A percentile compares a stretch with the other conserved stretches of the same genome.
phyloP scores from a whole-genome alignment of 2,113 vertebrate genomes.

The Hemiscyllium ocellatum region DNA sequence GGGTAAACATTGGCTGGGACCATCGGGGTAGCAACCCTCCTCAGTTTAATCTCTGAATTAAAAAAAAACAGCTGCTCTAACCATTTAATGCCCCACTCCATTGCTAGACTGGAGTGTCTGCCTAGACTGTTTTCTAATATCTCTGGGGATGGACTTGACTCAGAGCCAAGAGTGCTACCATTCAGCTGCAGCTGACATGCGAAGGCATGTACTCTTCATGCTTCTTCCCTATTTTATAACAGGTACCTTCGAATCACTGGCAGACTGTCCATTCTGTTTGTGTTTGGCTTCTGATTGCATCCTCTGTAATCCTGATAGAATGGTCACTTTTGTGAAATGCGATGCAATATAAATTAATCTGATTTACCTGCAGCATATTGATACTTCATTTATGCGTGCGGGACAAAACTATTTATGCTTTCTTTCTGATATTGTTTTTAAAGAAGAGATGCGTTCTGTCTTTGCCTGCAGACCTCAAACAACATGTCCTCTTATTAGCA shows the following conservation, averaged over 20 bases:
- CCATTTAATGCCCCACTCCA: background rate
- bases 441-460: background rate
- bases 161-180: too few relatives aligned
- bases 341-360: background rate
- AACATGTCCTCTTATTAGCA: background rate
- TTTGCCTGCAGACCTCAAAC: background rate
- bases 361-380: background rate
- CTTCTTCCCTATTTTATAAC: background rate
- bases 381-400: background rate
- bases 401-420: background rate
- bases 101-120: background rate
- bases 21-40: background rate
- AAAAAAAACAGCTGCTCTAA: background rate
- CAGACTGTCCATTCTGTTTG: background rate
- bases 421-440: background rate
- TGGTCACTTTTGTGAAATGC: background rate
- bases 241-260: background rate
- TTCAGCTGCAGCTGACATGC: too few relatives aligned
- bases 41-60: background rate
- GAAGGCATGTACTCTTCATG: too few relatives aligned
- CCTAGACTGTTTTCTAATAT: too few relatives aligned
- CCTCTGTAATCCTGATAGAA: background rate
- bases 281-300: background rate
- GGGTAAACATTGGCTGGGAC: background rate
- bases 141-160: too few relatives aligned